Percentiles rank a stretch among this genome's conserved stretches.
Conservation (phyloP, 1,140 invertebrate species). For the Antheraea pernyi region DNA sequence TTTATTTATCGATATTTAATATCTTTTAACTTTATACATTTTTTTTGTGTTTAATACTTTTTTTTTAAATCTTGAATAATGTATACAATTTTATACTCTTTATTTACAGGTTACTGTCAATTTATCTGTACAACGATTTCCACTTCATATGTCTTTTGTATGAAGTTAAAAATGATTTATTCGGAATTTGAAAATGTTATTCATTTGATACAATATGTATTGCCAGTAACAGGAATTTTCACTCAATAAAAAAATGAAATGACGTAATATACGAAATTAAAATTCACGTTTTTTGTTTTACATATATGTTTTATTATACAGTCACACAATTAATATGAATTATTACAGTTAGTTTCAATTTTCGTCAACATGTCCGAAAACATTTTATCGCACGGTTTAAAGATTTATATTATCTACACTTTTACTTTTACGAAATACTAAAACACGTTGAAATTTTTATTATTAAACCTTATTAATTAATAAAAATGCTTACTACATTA, state of each 20-base stretch:
- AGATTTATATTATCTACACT: not conserved
- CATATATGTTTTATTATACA: conserved; percentile 37
- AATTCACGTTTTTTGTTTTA: conserved; percentile 26
- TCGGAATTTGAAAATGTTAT: not conserved
- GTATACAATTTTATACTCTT: no score
- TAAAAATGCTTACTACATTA: no score
- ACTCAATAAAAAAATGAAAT: not conserved
- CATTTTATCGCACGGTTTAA: not conserved
- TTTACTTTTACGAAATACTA: not conserved
- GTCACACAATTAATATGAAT: conserved; percentile 39
- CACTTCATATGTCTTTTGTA: not conserved
- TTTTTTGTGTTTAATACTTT: no score
- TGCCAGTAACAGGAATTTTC: not conserved
- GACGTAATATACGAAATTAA: conserved; percentile 25
- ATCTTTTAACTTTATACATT: no score
- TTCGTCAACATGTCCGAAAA: conserved; percentile 41
- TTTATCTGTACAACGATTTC: not conserved
- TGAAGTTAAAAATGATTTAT: not conserved
- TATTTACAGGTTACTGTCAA: not conserved
- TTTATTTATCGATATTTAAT: no score
- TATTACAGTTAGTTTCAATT: conserved; percentile 32
- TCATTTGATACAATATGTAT: not conserved
- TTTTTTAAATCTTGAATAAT: no score
- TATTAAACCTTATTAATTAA: no score
- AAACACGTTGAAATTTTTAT: not conserved